Percentiles rank a stretch among this genome's conserved stretches.
Conservation (phyloP, 2,888 invertebrate species). For the Mylabris sibirica region DNA sequence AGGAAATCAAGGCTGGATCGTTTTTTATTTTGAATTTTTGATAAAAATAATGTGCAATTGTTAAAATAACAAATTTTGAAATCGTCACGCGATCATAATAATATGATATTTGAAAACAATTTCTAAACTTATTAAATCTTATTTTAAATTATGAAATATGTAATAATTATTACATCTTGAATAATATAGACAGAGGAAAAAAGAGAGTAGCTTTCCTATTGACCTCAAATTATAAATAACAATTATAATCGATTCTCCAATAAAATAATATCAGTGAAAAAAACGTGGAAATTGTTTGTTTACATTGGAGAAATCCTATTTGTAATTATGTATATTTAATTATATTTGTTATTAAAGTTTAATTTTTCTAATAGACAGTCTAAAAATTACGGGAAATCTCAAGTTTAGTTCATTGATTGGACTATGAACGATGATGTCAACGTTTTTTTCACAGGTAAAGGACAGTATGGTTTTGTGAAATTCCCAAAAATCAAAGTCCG, state of each 20-base stretch:
- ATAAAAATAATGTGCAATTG: background rate
- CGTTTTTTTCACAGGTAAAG: background rate
- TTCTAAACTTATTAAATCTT: background rate
- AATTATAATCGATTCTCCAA: background rate
- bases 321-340: too few species aligned
- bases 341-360: too few species aligned
- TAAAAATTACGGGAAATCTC: background rate
- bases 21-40: background rate
- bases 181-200: background rate
- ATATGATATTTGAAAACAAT: background rate
- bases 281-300: background rate
- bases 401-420: constrained; percentile 5
- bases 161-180: background rate
- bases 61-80: background rate
- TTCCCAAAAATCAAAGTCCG: background rate
- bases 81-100: background rate
- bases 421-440: background rate
- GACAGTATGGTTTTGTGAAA: background rate
- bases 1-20: background rate
- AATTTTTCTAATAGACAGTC: background rate
- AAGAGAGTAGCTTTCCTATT: constrained; percentile 1
- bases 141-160: background rate
- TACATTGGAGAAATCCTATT: background rate
- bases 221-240: constrained; percentile 6
- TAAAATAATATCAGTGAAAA: background rate